These are phyloP conservation scores for human DNA, from an alignment of 2,113 vertebrate genomes.

Conservation along the genomic window DNA sequence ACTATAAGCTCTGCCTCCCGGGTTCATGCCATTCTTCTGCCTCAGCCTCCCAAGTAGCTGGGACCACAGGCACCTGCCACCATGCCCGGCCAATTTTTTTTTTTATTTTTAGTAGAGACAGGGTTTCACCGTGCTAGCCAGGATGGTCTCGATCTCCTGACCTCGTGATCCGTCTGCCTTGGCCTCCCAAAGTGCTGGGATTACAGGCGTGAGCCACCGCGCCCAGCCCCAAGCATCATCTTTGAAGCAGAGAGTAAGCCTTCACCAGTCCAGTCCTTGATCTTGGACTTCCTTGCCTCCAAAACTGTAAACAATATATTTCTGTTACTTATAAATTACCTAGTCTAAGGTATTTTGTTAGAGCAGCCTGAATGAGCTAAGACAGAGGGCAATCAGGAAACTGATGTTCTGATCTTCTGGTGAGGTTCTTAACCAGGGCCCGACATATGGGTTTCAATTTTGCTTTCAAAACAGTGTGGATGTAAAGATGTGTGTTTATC, in stretches of 20 bases:
- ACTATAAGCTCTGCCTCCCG: too few relatives aligned
- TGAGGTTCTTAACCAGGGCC: background rate
- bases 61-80: too few relatives aligned
- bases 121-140: too few relatives aligned
- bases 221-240: too few relatives aligned
- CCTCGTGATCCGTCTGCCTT: too few relatives aligned
- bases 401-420: background rate
- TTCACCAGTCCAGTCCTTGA: background rate
- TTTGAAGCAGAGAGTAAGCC: background rate
- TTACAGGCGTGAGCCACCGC: too few relatives aligned
- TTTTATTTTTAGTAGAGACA: too few relatives aligned
- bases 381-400: background rate
- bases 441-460: background rate
- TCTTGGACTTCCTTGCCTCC: background rate
- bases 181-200: too few relatives aligned
- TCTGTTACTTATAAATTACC: background rate
- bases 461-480: background rate
- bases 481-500: background rate
- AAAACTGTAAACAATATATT: background rate
- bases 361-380: background rate
- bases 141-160: too few relatives aligned
- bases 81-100: too few relatives aligned
- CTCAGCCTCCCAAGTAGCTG: too few relatives aligned
- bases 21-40: too few relatives aligned
- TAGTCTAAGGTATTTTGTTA: background rate